Evolutionary conservation across 2,113 vertebrate genomes (phyloP).

Genomic region (Danionella cerebrum): DNA sequence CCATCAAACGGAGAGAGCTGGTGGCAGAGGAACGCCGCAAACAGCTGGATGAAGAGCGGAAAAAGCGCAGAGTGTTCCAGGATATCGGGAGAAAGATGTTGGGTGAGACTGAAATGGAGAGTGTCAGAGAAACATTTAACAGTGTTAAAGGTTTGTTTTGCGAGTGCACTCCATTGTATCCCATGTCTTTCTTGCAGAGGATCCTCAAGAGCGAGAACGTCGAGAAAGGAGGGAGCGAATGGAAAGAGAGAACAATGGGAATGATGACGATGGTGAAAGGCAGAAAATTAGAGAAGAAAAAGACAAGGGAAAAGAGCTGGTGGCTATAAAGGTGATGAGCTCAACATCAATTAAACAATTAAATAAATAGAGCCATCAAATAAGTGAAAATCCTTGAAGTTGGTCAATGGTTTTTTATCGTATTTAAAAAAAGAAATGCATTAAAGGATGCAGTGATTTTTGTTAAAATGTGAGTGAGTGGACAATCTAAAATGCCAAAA

Average conservation of each 20-base stretch:
- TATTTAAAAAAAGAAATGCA: too few species aligned
- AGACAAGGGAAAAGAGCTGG: slow-evolving; percentile 92
- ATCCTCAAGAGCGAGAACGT: slow-evolving; percentile 90
- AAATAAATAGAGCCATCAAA: too few species aligned
- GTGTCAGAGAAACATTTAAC: too few species aligned
- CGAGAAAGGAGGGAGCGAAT: slow-evolving; percentile 86
- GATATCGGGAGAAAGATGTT: slow-evolving; percentile 95
- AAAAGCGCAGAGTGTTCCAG: slow-evolving; percentile 89
- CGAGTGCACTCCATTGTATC: neutral
- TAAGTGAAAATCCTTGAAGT: too few species aligned
- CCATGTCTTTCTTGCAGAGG: slow-evolving; percentile 69
- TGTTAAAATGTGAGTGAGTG: too few species aligned
- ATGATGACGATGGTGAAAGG: slow-evolving; percentile 86
- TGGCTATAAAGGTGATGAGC: slow-evolving; percentile 82
- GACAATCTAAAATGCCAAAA: too few species aligned
- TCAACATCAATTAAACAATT: neutral
- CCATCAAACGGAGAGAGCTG: slow-evolving; percentile 80
- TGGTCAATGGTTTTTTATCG: too few species aligned
- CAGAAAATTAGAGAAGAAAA: slow-evolving; percentile 95
- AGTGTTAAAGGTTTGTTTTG: too few species aligned
- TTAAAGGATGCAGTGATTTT: too few species aligned
- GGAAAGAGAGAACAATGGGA: slow-evolving; percentile 91
- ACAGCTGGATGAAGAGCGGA: slow-evolving; percentile 84
- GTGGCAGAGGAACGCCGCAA: slow-evolving; percentile 80
- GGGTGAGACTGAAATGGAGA: too few species aligned